Percentiles rank a stretch among this genome's conserved stretches.
These are phyloP conservation scores for Pipistrellus kuhlii DNA, from an alignment of 2,797 vertebrate genomes.

Conservation along the genomic window DNA sequence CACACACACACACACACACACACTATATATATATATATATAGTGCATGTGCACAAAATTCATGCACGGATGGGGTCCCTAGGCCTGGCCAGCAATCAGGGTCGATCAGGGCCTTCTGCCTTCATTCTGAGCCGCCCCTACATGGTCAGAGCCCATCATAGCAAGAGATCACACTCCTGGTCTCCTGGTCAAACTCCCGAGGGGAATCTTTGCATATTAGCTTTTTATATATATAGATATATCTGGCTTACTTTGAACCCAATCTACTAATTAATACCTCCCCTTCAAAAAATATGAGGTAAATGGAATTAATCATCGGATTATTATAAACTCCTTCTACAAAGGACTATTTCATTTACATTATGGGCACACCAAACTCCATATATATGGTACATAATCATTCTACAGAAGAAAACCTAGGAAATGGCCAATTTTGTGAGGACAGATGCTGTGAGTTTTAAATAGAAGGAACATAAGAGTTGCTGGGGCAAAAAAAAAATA, in stretches of 20 bases:
- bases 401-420: neutral
- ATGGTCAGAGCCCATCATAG: too few relatives aligned
- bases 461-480: neutral
- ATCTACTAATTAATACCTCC: neutral
- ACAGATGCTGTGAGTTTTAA: neutral
- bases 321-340: conserved; percentile 3
- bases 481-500: neutral
- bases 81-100: too few relatives aligned
- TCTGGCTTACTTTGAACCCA: conserved; percentile 2
- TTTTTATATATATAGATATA: neutral
- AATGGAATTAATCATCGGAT: conserved; percentile 22
- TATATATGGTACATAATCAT: neutral
- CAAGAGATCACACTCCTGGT: too few relatives aligned
- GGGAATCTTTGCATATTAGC: too few relatives aligned
- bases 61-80: too few relatives aligned
- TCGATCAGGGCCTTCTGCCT: too few relatives aligned
- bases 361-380: neutral
- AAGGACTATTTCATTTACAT: neutral
- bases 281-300: neutral
- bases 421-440: neutral
- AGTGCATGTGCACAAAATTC: too few relatives aligned
- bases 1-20: too few relatives aligned
- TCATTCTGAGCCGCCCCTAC: too few relatives aligned
- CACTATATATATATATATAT: too few relatives aligned
- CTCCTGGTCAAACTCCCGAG: too few relatives aligned